These are phyloP conservation scores for Parascotia fuliginaria DNA, from an alignment of 2,888 invertebrate genomes.

Conservation along the genomic window DNA sequence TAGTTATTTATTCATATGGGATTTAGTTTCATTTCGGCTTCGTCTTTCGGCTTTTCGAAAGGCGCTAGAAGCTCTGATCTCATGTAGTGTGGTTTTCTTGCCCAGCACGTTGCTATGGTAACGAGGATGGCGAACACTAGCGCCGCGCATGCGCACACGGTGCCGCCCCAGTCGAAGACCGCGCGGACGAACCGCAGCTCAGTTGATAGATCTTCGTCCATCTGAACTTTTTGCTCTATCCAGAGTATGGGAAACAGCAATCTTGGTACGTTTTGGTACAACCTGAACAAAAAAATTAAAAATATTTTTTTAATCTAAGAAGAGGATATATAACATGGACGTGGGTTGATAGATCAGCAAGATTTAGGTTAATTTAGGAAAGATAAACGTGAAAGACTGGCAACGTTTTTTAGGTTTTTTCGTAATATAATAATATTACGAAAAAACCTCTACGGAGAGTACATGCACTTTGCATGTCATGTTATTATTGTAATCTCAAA, in stretches of 20 bases:
- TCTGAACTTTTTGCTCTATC: constrained; percentile 89
- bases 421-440: too few relatives aligned
- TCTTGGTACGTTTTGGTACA: constrained; percentile 88
- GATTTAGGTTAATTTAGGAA: too few relatives aligned
- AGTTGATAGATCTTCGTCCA: constrained; percentile 84
- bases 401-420: too few relatives aligned
- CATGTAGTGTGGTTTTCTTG: constrained; percentile 50
- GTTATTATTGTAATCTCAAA: too few relatives aligned
- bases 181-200: constrained; percentile 77
- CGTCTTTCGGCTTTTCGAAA: constrained; percentile 63
- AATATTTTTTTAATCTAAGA: neutral
- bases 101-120: constrained; percentile 66
- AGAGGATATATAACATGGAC: neutral
- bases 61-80: constrained; percentile 51
- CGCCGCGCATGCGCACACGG: constrained; percentile 70
- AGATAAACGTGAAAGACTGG: too few relatives aligned
- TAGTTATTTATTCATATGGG: constrained; percentile 52
- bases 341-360: too few relatives aligned
- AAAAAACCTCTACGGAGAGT: too few relatives aligned
- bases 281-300: constrained; percentile 64
- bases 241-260: constrained; percentile 92
- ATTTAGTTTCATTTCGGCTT: constrained; percentile 70
- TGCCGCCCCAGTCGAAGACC: constrained; percentile 72
- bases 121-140: constrained; percentile 82
- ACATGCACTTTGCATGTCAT: too few relatives aligned